A percentile compares a stretch with the other conserved stretches of the same genome.
phyloP scores from a whole-genome alignment of 2,888 invertebrate species.

The Magallana nippona region DNA sequence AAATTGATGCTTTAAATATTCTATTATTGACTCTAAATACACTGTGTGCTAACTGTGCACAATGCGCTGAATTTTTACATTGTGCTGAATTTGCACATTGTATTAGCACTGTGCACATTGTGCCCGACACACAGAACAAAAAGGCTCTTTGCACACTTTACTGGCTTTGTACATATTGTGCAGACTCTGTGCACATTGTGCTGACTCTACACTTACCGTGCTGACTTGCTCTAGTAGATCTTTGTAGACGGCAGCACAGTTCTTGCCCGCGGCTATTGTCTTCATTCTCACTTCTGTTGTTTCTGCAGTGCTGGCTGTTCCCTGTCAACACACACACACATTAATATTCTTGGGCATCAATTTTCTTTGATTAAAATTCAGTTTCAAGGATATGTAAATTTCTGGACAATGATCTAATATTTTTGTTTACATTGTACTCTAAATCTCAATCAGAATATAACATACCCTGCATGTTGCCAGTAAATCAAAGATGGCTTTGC shows the following conservation, averaged over 20 bases:
- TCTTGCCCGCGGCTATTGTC: constrained; percentile 90
- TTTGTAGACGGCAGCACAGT: constrained; percentile 92
- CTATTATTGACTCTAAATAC: no score
- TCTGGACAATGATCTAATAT: not conserved
- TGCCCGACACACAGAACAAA: no score
- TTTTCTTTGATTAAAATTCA: not conserved
- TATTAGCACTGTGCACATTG: no score
- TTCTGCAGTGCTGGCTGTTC: constrained; percentile 87
- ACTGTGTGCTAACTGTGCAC: no score
- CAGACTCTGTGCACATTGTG: constrained; percentile 33
- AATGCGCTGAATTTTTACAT: not conserved
- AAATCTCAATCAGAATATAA: not conserved
- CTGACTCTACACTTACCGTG: constrained; percentile 62
- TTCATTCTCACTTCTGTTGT: constrained; percentile 87
- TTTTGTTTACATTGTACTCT: not conserved
- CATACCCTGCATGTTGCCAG: constrained; percentile 90
- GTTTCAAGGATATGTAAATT: not conserved
- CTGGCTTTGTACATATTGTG: constrained; percentile 61
- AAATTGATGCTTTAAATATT: no score
- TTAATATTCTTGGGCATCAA: no score
- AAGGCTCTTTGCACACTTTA: not conserved
- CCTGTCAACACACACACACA: constrained; percentile 71
- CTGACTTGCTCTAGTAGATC: constrained; percentile 87
- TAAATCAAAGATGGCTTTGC: constrained; percentile 96
- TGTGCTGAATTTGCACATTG: not conserved